These are phyloP conservation scores for Drosophila pseudotalamancana DNA, from an alignment of 2,888 invertebrate species.

Conservation along the genomic window DNA sequence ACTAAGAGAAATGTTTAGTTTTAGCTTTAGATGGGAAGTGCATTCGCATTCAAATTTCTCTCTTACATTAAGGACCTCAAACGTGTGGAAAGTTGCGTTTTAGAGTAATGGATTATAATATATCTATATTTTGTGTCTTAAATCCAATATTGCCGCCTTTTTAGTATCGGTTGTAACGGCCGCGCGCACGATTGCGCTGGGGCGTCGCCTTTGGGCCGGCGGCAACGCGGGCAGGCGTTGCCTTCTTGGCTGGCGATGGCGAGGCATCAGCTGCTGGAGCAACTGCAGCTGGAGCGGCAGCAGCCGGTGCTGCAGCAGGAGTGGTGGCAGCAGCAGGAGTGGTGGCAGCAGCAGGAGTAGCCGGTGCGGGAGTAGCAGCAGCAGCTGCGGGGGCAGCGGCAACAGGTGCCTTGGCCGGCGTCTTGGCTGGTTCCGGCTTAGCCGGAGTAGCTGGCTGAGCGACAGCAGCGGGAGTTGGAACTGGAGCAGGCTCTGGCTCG, in stretches of 20 bases:
- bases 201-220: conserved; percentile 82
- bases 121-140: conserved; percentile 52
- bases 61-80: conserved; percentile 9
- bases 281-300: conserved; percentile 50
- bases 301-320: conserved; percentile 13
- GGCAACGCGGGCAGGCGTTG: conserved; percentile 69
- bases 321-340: conserved; percentile 63
- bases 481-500: conserved; percentile 64
- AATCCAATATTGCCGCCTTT: conserved; percentile 16
- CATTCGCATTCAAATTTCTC: conserved; percentile 7
- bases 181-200: conserved; percentile 82
- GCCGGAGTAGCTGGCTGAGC: conserved; percentile 58
- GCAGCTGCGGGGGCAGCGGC: conserved; percentile 58
- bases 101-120: conserved; percentile 36
- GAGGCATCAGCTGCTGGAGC: conserved; percentile 84
- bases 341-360: conserved; percentile 33
- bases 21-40: conserved; percentile 9
- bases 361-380: conserved; percentile 73
- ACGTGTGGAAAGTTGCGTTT: conserved; percentile 37
- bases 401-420: conserved; percentile 65
- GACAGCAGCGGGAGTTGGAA: conserved; percentile 57
- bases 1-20: conserved; percentile 27
- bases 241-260: conserved; percentile 84
- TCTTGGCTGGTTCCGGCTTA: conserved; percentile 17
- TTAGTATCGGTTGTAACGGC: conserved; percentile 84